phyloP scores from a whole-genome alignment of 2,888 invertebrate genomes.

The Ophion ventricosus region DNA sequence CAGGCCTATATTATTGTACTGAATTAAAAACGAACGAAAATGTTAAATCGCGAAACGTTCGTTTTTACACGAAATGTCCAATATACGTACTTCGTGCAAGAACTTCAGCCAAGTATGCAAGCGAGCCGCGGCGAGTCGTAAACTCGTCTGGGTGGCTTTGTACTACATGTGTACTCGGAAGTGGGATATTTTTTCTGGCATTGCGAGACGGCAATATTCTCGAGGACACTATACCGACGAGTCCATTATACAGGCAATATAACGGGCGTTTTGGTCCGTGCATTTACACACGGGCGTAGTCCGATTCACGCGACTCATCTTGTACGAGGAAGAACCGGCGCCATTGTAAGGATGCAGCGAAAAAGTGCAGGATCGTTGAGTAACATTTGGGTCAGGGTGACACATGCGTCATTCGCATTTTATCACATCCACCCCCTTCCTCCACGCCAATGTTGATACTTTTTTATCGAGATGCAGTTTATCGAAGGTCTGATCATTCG shows the following conservation, averaged over 20 bases:
- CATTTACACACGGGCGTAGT: conserved; percentile 15
- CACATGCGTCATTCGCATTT: conserved; percentile 17
- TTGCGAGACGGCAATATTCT: conserved; percentile 49
- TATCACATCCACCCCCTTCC: conserved; percentile 4
- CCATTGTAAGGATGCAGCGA: conserved; percentile 42
- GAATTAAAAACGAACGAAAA: no score
- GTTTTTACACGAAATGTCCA: background rate
- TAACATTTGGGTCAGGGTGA: conserved; percentile 58
- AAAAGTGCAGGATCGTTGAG: conserved; percentile 23
- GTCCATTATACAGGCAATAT: conserved; percentile 43
- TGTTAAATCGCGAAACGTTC: background rate
- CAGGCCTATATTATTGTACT: no score
- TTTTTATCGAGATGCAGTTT: background rate
- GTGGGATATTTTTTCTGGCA: conserved; percentile 52
- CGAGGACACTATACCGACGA: conserved; percentile 56
- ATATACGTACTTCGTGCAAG: background rate
- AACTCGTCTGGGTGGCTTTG: conserved; percentile 3
- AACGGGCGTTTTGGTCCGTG: conserved; percentile 19
- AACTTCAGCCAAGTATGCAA: conserved; percentile 8
- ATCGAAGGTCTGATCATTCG: background rate
- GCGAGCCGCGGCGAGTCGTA: conserved; percentile 26
- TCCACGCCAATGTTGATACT: conserved; percentile 25
- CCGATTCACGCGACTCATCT: conserved; percentile 43
- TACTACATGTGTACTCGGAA: conserved; percentile 54
- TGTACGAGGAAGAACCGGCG: conserved; percentile 44